Evolutionary conservation across 2,888 invertebrate genomes (phyloP).

Genomic region (Sinelater perroti): DNA sequence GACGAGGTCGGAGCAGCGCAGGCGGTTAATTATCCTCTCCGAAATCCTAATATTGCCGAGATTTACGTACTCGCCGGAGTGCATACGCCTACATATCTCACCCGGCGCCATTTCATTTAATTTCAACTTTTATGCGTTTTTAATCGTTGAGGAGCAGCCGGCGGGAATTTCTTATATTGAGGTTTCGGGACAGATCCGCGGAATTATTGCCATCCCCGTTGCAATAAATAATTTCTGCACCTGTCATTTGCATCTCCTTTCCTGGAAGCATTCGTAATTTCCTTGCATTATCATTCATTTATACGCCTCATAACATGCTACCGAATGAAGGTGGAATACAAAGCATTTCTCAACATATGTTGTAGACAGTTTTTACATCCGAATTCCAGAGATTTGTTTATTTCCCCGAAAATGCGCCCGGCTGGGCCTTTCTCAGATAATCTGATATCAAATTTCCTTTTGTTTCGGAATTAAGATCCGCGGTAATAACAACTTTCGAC

Average conservation of each 20-base stretch:
- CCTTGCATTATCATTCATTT: slow-evolving; percentile 11
- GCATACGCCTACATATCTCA: neutral
- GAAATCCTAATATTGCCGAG: slow-evolving; percentile 18
- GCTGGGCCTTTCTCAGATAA: too few species aligned
- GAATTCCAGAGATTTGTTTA: slow-evolving; percentile 7
- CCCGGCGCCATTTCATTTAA: too few species aligned
- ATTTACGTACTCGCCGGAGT: slow-evolving; percentile 7
- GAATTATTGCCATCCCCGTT: too few species aligned
- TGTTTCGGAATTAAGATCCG: too few species aligned
- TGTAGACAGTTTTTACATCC: slow-evolving; percentile 14
- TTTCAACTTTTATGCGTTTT: too few species aligned
- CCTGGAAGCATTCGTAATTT: neutral
- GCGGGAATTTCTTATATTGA: too few species aligned
- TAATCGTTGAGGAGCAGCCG: too few species aligned
- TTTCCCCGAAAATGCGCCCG: too few species aligned
- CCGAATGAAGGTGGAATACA: slow-evolving; percentile 13
- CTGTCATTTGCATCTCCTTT: neutral
- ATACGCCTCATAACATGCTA: slow-evolving; percentile 17
- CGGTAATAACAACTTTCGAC: too few species aligned
- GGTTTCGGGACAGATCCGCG: too few species aligned
- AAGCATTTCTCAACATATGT: slow-evolving; percentile 16
- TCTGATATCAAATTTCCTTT: too few species aligned
- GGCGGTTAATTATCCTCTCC: slow-evolving; percentile 17
- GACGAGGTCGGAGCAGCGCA: slow-evolving; percentile 14
- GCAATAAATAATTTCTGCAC: neutral